Percentiles rank a stretch among this genome's conserved stretches.
phyloP scores from a whole-genome alignment of 2,797 vertebrate genomes.

The Lindbergichthys nudifrons region DNA sequence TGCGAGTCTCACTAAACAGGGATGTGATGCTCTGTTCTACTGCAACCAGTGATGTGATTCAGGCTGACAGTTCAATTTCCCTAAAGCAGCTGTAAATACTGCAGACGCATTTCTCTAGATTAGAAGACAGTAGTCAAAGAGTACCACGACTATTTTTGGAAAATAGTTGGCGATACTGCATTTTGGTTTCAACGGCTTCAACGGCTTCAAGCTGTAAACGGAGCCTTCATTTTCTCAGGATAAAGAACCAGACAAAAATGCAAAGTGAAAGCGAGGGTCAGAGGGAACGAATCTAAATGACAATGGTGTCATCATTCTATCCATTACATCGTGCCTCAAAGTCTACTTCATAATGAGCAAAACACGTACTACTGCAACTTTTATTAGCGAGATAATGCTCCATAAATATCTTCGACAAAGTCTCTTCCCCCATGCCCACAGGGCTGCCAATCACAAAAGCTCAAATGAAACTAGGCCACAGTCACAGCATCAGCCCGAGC shows the following conservation, averaged over 20 bases:
- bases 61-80: background rate
- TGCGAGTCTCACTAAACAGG: background rate
- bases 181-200: no score
- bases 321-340: no score
- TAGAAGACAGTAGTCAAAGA: no score
- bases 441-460: constrained; percentile 33
- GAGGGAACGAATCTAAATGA: no score
- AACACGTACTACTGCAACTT: background rate
- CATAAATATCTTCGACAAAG: constrained; percentile 7
- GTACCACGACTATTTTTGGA: no score
- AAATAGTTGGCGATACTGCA: no score
- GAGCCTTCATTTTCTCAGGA: no score
- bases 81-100: background rate
- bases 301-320: no score
- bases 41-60: background rate
- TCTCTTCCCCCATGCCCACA: background rate
- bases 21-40: background rate
- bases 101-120: background rate
- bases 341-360: no score
- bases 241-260: no score
- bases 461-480: constrained; percentile 55
- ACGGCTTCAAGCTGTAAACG: no score
- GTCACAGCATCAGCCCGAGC: constrained; percentile 34
- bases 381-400: constrained; percentile 7
- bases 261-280: no score